phyloP scores from a whole-genome alignment of 2,888 invertebrate genomes.

The Harpalus rubripes region DNA sequence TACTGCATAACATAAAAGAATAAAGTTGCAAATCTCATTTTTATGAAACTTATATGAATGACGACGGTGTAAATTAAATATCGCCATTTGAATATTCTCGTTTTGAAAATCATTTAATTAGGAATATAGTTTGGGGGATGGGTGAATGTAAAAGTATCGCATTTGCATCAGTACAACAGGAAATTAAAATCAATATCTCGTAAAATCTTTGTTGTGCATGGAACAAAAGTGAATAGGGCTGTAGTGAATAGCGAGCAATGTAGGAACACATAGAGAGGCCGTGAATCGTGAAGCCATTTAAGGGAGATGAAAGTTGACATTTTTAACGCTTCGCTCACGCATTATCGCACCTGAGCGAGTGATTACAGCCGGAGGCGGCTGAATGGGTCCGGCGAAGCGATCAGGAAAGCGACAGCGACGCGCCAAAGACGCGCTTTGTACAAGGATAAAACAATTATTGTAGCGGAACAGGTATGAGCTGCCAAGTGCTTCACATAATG shows the following conservation, averaged over 20 bases:
- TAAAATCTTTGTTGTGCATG: constrained; percentile 34
- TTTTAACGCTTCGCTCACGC: constrained; percentile 67
- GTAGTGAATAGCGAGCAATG: constrained; percentile 33
- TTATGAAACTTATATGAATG: too few species aligned
- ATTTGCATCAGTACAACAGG: constrained; percentile 31
- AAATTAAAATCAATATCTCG: constrained; percentile 54
- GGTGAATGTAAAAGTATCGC: constrained; percentile 30
- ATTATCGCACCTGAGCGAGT: constrained; percentile 68
- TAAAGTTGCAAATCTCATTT: too few species aligned
- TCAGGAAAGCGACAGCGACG: constrained; percentile 68
- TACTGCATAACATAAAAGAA: too few species aligned
- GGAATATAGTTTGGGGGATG: neutral
- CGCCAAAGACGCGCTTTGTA: constrained; percentile 74
- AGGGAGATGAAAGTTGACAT: constrained; percentile 67
- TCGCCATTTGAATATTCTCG: too few species aligned
- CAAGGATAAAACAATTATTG: constrained; percentile 77
- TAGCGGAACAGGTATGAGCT: constrained; percentile 74
- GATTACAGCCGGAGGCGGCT: constrained; percentile 64
- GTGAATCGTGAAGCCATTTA: constrained; percentile 62
- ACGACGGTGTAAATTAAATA: too few species aligned
- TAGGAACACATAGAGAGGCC: constrained; percentile 36
- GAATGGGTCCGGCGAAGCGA: constrained; percentile 60
- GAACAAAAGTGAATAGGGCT: constrained; percentile 22
- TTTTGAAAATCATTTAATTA: constrained; percentile 8
- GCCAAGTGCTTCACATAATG: constrained; percentile 64